These are phyloP conservation scores for Esox niger DNA, from an alignment of 2,113 vertebrate species.

Conservation along the genomic window DNA sequence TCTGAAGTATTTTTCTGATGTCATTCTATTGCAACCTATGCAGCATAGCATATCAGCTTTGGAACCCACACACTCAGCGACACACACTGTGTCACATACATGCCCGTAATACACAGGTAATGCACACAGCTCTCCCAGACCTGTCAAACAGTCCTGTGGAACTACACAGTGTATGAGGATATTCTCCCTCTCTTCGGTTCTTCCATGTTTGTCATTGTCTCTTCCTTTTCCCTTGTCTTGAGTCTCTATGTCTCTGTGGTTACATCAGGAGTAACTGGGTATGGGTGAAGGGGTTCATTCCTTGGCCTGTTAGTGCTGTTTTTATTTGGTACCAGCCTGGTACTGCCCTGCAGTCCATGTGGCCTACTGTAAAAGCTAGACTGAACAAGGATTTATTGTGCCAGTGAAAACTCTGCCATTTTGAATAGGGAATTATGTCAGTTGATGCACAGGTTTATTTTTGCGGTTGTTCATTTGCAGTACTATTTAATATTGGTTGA, in stretches of 20 bases:
- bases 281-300: constrained; percentile 51
- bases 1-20: constrained; percentile 34
- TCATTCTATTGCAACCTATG: constrained; percentile 53
- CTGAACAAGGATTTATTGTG: constrained; percentile 23
- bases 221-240: constrained; percentile 7
- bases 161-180: constrained; percentile 30
- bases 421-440: constrained; percentile 8
- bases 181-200: constrained; percentile 4
- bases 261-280: not conserved
- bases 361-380: not conserved
- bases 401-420: constrained; percentile 20
- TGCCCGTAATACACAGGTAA: constrained; percentile 25
- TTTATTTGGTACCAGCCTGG: not conserved
- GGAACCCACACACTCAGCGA: constrained; percentile 21
- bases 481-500: constrained; percentile 1
- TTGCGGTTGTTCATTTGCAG: not conserved
- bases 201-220: constrained; percentile 4
- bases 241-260: not conserved
- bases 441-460: constrained; percentile 13
- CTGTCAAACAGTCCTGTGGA: constrained; percentile 32
- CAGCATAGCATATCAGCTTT: constrained; percentile 52
- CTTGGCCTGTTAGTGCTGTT: constrained; percentile 18
- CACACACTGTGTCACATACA: constrained; percentile 20
- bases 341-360: not conserved
- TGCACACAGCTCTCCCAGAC: constrained; percentile 26